These are phyloP conservation scores for Anguilla megastoma DNA, from an alignment of 2,797 vertebrate species.

Conservation along the genomic window DNA sequence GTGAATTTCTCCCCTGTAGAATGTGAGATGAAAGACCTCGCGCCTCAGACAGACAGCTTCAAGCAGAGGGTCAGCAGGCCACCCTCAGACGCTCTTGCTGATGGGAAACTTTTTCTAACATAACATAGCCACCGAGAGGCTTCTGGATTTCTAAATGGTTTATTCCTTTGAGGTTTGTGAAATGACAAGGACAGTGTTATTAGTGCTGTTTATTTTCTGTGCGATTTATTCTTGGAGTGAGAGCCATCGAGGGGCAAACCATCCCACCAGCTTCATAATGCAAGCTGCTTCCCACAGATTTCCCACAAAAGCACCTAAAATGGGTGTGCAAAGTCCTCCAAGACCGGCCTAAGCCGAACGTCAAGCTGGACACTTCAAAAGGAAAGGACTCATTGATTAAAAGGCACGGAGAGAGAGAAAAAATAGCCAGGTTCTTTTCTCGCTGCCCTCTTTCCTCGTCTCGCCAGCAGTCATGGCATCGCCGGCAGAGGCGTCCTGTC, in stretches of 20 bases:
- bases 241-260: background rate
- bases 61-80: background rate
- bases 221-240: background rate
- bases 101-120: background rate
- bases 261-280: background rate
- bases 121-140: background rate
- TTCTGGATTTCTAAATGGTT: background rate
- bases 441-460: background rate
- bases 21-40: background rate
- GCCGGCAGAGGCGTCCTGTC: background rate
- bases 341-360: background rate
- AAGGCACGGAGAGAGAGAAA: background rate
- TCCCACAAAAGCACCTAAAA: conserved; percentile 61
- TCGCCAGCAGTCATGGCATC: background rate
- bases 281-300: background rate
- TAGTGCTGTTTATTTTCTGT: background rate
- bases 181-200: background rate
- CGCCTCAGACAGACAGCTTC: background rate
- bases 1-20: background rate
- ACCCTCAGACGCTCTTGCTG: background rate
- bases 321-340: conserved; percentile 54
- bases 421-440: background rate
- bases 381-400: background rate
- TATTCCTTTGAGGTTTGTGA: background rate
- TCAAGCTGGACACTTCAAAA: background rate